A percentile compares a stretch with the other conserved stretches of the same genome.
phyloP scores from a whole-genome alignment of 2,113 vertebrate species.

The Labrus mixtus region DNA sequence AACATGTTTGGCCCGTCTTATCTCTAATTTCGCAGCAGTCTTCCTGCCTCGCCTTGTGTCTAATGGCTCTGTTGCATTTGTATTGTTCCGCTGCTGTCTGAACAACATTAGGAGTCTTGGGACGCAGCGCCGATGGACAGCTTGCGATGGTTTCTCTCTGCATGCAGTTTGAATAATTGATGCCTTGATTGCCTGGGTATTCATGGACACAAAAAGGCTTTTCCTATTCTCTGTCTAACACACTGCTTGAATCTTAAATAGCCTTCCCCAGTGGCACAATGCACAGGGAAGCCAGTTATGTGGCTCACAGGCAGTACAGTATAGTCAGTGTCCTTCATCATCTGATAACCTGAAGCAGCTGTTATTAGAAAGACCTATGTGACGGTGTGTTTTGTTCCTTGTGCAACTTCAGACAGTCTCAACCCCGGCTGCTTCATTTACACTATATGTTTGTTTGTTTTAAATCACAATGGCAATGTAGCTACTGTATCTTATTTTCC shows the following conservation, averaged over 20 bases:
- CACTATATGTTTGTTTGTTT: neutral
- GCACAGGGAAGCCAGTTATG: conserved; percentile 44
- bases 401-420: neutral
- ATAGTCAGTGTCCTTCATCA: conserved; percentile 42
- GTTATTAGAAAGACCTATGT: conserved; percentile 31
- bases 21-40: conserved; percentile 53
- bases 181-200: conserved; percentile 78
- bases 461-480: neutral
- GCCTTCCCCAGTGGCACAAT: conserved; percentile 52
- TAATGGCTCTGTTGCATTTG: conserved; percentile 55
- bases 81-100: conserved; percentile 56
- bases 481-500: conserved; percentile 12
- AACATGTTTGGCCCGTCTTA: conserved; percentile 45
- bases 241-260: conserved; percentile 72
- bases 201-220: conserved; percentile 80
- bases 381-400: conserved; percentile 25
- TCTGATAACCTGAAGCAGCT: conserved; percentile 37
- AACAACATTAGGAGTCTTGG: conserved; percentile 69
- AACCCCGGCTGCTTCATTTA: conserved; percentile 11
- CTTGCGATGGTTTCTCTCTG: conserved; percentile 68
- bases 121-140: conserved; percentile 65
- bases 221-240: conserved; percentile 75
- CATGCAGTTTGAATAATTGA: conserved; percentile 79
- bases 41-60: conserved; percentile 11
- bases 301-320: conserved; percentile 42